Conservation (phyloP, 2,888 invertebrate species). For the Liodrosophila aerea region DNA sequence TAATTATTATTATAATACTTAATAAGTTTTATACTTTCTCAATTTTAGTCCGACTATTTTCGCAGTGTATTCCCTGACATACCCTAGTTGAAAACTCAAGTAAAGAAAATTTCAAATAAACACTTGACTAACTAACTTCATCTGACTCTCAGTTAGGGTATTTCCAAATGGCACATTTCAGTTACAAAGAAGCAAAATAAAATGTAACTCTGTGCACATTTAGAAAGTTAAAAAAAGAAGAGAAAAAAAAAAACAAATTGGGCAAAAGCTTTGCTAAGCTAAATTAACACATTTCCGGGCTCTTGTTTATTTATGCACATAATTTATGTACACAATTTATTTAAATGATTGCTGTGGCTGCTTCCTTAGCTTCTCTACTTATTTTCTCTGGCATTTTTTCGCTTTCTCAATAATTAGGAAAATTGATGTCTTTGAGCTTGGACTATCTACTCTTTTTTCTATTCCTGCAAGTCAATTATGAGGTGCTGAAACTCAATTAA, state of each 20-base stretch:
- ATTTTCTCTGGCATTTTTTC: constrained; percentile 9
- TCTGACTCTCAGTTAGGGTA: too few relatives aligned
- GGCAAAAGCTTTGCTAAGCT: constrained; percentile 31
- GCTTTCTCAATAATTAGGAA: constrained; percentile 48
- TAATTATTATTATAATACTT: too few relatives aligned
- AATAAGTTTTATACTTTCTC: too few relatives aligned
- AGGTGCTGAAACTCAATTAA: constrained; percentile 31
- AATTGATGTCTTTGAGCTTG: constrained; percentile 17
- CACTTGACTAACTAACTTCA: too few relatives aligned
- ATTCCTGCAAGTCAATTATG: constrained; percentile 14
- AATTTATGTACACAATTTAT: constrained; percentile 56
- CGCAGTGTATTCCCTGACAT: too few relatives aligned
- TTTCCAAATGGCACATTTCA: background rate
- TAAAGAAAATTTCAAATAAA: too few relatives aligned
- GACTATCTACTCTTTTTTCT: background rate
- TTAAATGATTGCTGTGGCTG: constrained; percentile 33
- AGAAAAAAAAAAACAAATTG: constrained; percentile 17
- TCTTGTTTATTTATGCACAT: constrained; percentile 47
- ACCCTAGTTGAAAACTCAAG: too few relatives aligned
- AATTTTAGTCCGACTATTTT: too few relatives aligned
- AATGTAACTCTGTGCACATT: constrained; percentile 31
- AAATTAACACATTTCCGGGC: constrained; percentile 66
- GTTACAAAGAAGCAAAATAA: background rate
- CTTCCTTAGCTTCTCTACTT: constrained; percentile 2
- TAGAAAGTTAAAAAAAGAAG: constrained; percentile 54